These are phyloP conservation scores for Phoenoteleia sp. DNA, from an alignment of 2,888 invertebrate genomes.

Conservation along the genomic window DNA sequence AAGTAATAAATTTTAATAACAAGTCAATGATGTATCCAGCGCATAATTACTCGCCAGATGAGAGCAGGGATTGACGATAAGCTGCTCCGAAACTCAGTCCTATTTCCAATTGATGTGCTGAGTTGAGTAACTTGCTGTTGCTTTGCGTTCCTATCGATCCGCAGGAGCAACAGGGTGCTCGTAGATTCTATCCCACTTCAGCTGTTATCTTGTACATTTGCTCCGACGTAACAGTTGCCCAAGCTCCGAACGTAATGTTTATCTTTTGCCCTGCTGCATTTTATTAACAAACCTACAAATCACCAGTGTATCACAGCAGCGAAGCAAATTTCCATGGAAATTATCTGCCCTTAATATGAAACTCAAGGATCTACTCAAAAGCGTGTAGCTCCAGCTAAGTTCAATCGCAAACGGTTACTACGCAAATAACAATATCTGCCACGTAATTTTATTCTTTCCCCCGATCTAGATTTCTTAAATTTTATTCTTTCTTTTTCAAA, in stretches of 20 bases:
- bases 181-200: conserved; percentile 38
- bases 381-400: not conserved
- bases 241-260: conserved; percentile 11
- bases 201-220: conserved; percentile 38
- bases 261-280: conserved; percentile 40
- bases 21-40: not conserved
- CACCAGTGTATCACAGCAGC: not conserved
- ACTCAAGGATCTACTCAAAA: not conserved
- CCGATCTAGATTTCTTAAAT: too few species aligned
- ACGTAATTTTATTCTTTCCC: not conserved
- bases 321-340: conserved; percentile 26
- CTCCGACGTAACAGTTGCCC: conserved; percentile 15
- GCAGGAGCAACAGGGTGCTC: conserved; percentile 64
- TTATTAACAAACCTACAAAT: conserved; percentile 30
- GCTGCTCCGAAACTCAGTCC: conserved; percentile 15
- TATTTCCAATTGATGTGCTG: conserved; percentile 45
- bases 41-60: conserved; percentile 28
- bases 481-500: too few species aligned
- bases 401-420: not conserved
- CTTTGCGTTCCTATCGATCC: conserved; percentile 48
- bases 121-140: conserved; percentile 27
- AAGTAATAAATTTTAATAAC: too few species aligned
- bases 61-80: conserved; percentile 22
- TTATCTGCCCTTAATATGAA: conserved; percentile 6
- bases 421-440: not conserved